Conservation (phyloP, 1,140 invertebrate species). For the Sminthurides bifidus region DNA sequence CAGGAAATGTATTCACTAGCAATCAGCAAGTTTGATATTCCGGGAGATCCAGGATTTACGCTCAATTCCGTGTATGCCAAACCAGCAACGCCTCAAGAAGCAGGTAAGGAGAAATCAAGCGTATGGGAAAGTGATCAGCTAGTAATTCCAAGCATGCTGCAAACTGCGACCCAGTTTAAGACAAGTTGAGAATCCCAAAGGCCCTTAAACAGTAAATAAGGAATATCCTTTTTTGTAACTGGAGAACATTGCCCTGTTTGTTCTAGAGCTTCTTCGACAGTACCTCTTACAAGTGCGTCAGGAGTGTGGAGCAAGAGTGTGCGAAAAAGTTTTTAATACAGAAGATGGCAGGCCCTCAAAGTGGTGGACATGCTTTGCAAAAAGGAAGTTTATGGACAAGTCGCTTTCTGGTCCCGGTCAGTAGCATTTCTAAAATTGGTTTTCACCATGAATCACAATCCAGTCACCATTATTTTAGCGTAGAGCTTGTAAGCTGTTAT, state of each 20-base stretch:
- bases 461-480: no score
- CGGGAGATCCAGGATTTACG: constrained; percentile 92
- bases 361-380: constrained; percentile 99
- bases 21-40: constrained; percentile 90
- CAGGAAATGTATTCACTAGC: constrained; percentile 95
- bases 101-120: constrained; percentile 45
- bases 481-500: no score
- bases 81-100: constrained; percentile 62
- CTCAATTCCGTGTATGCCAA: constrained; percentile 92
- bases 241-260: constrained; percentile 13
- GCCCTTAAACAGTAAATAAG: no score
- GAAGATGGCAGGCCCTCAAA: constrained; percentile 92
- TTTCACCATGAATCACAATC: no score
- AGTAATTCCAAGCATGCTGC: constrained; percentile 11
- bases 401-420: constrained; percentile 73
- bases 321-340: constrained; percentile 79
- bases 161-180: no score
- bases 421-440: constrained; percentile 36
- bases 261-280: constrained; percentile 74
- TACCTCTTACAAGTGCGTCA: constrained; percentile 91
- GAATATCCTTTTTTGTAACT: not conserved
- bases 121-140: not conserved
- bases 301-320: constrained; percentile 80
- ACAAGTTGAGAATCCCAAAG: no score
- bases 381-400: constrained; percentile 99